These are phyloP conservation scores for Leptopilina boulardi DNA, from an alignment of 1,140 invertebrate species.

Conservation along the genomic window DNA sequence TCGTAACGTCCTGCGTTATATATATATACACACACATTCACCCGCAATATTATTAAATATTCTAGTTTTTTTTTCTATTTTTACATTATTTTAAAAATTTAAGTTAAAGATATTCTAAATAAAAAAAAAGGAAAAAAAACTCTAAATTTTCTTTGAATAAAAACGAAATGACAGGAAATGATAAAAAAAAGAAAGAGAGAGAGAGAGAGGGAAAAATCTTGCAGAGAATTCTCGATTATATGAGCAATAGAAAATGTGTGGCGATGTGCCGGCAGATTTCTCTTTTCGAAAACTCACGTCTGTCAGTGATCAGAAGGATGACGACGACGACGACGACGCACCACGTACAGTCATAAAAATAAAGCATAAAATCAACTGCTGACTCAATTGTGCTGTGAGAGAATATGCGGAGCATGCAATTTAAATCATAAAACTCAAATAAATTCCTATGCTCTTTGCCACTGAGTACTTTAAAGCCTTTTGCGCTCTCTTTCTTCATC, in stretches of 20 bases:
- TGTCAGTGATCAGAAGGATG: slow-evolving; percentile 40
- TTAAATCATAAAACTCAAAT: slow-evolving; percentile 74
- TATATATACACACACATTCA: background rate
- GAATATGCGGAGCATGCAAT: slow-evolving; percentile 69
- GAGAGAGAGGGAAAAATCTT: slow-evolving; percentile 49
- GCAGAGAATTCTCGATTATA: slow-evolving; percentile 31
- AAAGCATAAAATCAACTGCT: slow-evolving; percentile 73
- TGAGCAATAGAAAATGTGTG: slow-evolving; percentile 36
- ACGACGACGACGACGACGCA: slow-evolving; percentile 47
- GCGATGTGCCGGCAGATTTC: slow-evolving; percentile 33
- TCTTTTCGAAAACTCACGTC: slow-evolving; percentile 44
- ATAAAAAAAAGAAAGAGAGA: slow-evolving; percentile 26
- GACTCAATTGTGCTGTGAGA: slow-evolving; percentile 64
- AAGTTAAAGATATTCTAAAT: no score
- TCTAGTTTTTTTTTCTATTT: no score
- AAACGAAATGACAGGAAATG: slow-evolving; percentile 44
- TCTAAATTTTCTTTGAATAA: slow-evolving; percentile 49
- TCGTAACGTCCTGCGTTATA: slow-evolving; percentile 41
- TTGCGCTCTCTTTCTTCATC: background rate
- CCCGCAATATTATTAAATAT: no score
- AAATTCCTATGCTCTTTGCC: slow-evolving; percentile 50
- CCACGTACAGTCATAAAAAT: slow-evolving; percentile 69
- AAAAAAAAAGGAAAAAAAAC: background rate
- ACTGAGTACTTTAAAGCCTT: slow-evolving; percentile 10
- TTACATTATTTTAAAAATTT: no score